Conservation (phyloP, 2,797 vertebrate genomes). For the Characodon lateralis region DNA sequence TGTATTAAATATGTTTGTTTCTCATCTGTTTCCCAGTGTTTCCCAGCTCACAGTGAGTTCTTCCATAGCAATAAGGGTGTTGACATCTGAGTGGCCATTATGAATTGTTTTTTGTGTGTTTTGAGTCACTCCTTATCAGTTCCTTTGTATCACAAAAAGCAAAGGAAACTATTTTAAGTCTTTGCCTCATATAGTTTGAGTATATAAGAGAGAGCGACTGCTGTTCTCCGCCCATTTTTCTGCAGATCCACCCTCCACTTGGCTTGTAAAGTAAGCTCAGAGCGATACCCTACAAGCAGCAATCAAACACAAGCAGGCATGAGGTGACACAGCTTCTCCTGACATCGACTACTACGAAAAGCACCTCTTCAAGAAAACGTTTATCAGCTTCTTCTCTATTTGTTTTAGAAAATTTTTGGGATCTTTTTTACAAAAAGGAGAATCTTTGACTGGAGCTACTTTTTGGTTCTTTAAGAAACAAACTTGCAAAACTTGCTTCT, state of each 20-base stretch:
- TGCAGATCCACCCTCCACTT: slow-evolving; percentile 68
- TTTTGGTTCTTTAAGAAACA: background rate
- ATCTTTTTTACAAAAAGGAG: background rate
- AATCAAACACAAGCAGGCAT: slow-evolving; percentile 40
- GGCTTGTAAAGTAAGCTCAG: slow-evolving; percentile 65
- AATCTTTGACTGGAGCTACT: slow-evolving; percentile 9
- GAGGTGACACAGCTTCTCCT: slow-evolving; percentile 47
- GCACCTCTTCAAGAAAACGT: background rate
- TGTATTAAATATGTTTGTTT: background rate
- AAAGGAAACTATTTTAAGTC: slow-evolving; percentile 75
- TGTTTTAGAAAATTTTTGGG: slow-evolving; percentile 18
- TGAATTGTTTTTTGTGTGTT: slow-evolving; percentile 19
- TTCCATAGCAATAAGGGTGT: background rate
- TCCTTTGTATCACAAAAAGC: slow-evolving; percentile 37
- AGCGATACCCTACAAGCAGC: slow-evolving; percentile 61
- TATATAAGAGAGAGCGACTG: slow-evolving; percentile 72
- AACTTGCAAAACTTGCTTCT: slow-evolving; percentile 2
- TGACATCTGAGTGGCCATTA: slow-evolving; percentile 8
- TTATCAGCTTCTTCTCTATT: slow-evolving; percentile 11
- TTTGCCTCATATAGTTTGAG: slow-evolving; percentile 47
- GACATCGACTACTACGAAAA: slow-evolving; percentile 18
- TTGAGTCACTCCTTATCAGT: slow-evolving; percentile 52
- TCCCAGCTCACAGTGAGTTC: slow-evolving; percentile 10
- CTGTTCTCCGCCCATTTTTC: slow-evolving; percentile 70
- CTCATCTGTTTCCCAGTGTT: slow-evolving; percentile 13